Base-by-base conservation (phyloP, 2,888 invertebrate genomes). In the Rhabditoides inermis region DNA sequence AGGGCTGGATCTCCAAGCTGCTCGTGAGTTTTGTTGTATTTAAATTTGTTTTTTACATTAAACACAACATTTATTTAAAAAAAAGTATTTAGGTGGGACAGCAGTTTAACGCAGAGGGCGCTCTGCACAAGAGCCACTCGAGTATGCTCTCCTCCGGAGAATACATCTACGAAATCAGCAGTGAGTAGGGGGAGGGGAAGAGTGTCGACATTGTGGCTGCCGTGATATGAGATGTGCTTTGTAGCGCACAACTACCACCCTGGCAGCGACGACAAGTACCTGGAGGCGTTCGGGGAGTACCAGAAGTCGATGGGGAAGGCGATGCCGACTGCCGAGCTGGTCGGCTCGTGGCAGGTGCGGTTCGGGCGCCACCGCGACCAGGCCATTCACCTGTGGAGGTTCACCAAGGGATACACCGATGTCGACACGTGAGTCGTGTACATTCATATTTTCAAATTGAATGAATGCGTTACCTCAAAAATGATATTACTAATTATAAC, bases 91-190 rank as follows among this genome's bases (percentile, higher is more conserved):
- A n/a, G n/a, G n/a, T n/a, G n/a, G 72, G 71, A 23, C 65, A 69
- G n/a, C 58, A 56, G n/a, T 53, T 51, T 51, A 63, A 68, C 50
- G 64, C 69, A 10, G 52, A 62, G 2, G 61, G 55, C 3, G 61
- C 61, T 48, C 68, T 69, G 48, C 72, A 70, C 44, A 70, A 73
- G 58, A 66, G 67, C 25, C 95, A 95, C 79, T 94, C 94, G 74
- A 86, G 90, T 61, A 88, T 92, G 85, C 83, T 95, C 45, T 90
- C 92, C 72, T 90, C 90, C 79, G 92, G 92, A 79, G 94, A 94
- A 80, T 84, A 87, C 53, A 87, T 98, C 72, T 95, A 90, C 80
- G 90, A 92, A 60, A 82, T 95, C 55, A 88, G 91, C 77, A 92
- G 81, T 81, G 66, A 66, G 78, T 71, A 23, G 42, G 15, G 18